Evolutionary conservation across 2,113 vertebrate genomes (phyloP), one percentile per base, ranked within the genome.

Genomic region (Ivindomyrus marchei): DNA sequence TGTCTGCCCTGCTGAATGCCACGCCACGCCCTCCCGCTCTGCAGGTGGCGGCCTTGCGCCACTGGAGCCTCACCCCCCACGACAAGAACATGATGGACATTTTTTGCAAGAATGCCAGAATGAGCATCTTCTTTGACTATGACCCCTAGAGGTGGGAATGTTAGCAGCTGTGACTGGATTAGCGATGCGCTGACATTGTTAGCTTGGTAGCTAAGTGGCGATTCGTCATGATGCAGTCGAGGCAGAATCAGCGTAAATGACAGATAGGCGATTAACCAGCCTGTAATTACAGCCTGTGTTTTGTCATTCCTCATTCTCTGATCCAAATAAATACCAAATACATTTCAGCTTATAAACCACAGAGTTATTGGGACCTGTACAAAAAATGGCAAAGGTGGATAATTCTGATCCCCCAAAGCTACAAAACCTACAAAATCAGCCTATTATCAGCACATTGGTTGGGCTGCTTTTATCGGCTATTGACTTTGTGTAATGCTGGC

Each of bases 51-150:
- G 95, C 94, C 3, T 74, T 96, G 93, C 96, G 94, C 89, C 96
- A 97, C 5, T 98, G 97, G 97, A 80, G 90, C 1, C 88, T 96
- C 3, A 91, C 92, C 4, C 70, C 90, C 1, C 74, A 89, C 0
- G 96, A 97, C 42, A 89, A 90, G 42, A 92, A 95, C 58, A 94
- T 88, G 89, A 94, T 98, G 87, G 92, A 93, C 83, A 89, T 88
- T 88, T 91, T 94, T 91, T 92, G 94, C 88, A 94, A 53, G 6
- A 85, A 93, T 66, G 91, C 92, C 89, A 93, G 93, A 89, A 95
- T 94, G 87, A 94, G 90, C n/a, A 2, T 97, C 91, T 92, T 89
- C 87, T 94, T 97, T 94, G 96, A 97, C 90, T 95, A 91, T 91
- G 95, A 95, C 39, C n/a, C 27, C 31, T 42, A 39, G 74, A 42